These are phyloP conservation scores for Limnephilus lunatus DNA, from an alignment of 2,888 invertebrate species.

Conservation along the genomic window DNA sequence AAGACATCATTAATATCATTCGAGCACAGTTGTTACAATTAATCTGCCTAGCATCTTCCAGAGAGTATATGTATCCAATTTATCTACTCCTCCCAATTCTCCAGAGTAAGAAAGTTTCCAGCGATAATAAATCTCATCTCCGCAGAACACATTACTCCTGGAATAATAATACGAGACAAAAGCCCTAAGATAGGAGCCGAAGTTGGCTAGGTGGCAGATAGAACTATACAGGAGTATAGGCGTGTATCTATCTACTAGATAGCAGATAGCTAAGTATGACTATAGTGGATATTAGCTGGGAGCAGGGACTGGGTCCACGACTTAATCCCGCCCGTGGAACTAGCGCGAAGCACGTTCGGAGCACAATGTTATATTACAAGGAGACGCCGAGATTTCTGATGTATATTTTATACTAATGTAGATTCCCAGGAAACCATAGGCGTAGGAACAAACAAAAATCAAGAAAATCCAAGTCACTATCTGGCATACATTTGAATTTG, in stretches of 20 bases:
- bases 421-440: conserved; percentile 27
- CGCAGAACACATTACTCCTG: conserved; percentile 30
- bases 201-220: not conserved
- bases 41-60: not conserved
- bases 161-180: conserved; percentile 30
- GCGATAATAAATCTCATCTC: conserved; percentile 41
- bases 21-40: not conserved
- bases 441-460: not conserved
- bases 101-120: conserved; percentile 35
- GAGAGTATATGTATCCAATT: not conserved
- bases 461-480: not conserved
- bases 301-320: not conserved
- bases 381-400: conserved; percentile 58
- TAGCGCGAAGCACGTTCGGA: conserved; percentile 36
- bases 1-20: not conserved
- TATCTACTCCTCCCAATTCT: not conserved
- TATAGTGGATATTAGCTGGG: not conserved
- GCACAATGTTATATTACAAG: conserved; percentile 51
- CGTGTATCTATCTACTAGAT: not conserved
- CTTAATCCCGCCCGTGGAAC: conserved; percentile 38
- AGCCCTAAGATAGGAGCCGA: not conserved
- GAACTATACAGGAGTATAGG: not conserved
- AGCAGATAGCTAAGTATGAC: not conserved
- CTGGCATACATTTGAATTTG: no score
- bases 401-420: conserved; percentile 62